Conservation (phyloP, 2,113 vertebrate species). For the Seriola dumerili region DNA sequence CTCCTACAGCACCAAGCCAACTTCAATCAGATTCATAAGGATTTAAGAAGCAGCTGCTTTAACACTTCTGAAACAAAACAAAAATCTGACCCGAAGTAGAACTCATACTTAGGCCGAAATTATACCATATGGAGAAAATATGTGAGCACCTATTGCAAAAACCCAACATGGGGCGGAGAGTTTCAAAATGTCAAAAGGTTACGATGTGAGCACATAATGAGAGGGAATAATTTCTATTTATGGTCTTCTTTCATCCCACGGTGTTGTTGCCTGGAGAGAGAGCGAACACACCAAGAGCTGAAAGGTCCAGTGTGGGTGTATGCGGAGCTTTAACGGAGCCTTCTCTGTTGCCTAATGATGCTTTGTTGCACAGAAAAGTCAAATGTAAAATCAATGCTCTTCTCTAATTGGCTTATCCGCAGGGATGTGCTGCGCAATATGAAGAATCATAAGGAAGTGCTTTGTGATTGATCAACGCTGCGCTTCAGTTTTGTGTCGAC, state of each 20-base stretch:
- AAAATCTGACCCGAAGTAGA: background rate
- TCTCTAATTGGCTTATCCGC: conserved; percentile 71
- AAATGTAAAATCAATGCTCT: conserved; percentile 67
- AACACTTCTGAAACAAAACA: background rate
- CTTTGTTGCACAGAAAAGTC: conserved; percentile 74
- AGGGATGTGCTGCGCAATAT: conserved; percentile 31
- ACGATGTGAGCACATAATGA: conserved; percentile 41
- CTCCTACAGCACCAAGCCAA: background rate
- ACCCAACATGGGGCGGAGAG: conserved; percentile 5
- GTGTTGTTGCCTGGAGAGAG: conserved; percentile 45
- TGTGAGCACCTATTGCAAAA: conserved; percentile 1
- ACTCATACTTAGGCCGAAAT: background rate
- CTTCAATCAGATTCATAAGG: conserved; percentile 7
- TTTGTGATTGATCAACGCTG: conserved; percentile 44
- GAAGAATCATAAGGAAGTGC: background rate
- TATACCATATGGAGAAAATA: background rate
- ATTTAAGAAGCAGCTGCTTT: conserved; percentile 8
- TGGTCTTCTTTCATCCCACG: conserved; percentile 60
- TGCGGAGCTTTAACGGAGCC: conserved; percentile 33
- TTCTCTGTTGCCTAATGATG: conserved; percentile 70
- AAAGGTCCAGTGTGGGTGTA: conserved; percentile 75
- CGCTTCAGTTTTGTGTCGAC: conserved; percentile 6
- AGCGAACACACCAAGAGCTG: conserved; percentile 56
- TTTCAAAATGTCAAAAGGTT: conserved; percentile 63
- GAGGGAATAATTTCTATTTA: conserved; percentile 61